Evolutionary conservation across 2,797 vertebrate species (phyloP).

Genomic region (Tenualosa thibaudeaui): DNA sequence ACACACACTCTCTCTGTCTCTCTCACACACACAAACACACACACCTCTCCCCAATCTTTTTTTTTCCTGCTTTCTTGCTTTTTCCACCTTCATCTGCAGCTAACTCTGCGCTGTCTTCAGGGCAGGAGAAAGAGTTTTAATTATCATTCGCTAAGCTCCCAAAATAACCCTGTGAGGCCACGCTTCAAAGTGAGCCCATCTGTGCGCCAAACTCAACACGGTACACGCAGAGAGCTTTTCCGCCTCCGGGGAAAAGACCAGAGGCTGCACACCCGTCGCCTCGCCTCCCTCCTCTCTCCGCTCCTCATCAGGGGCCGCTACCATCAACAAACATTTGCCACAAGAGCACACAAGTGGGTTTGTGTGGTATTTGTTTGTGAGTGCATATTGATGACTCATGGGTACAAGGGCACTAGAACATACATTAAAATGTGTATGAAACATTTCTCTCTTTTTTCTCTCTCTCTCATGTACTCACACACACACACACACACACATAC

Average conservation of each 20-base stretch:
- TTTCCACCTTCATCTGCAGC: constrained; percentile 19
- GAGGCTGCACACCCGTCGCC: background rate
- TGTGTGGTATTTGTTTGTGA: background rate
- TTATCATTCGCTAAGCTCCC: constrained; percentile 23
- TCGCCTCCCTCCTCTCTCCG: too few relatives aligned
- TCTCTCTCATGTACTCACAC: background rate
- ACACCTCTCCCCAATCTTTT: background rate
- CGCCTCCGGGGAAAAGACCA: constrained; percentile 19
- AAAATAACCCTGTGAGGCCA: constrained; percentile 31
- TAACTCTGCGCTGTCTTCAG: background rate
- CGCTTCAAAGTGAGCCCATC: constrained; percentile 38
- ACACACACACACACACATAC: background rate
- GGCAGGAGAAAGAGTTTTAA: constrained; percentile 20
- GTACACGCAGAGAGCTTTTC: constrained; percentile 34
- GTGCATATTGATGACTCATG: background rate
- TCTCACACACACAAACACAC: too few relatives aligned
- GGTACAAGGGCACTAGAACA: background rate
- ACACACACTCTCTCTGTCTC: background rate
- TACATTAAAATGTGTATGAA: background rate
- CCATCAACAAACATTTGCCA: constrained; percentile 36
- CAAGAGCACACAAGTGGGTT: background rate
- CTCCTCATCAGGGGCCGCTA: background rate
- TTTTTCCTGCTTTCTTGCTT: background rate
- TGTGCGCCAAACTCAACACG: constrained; percentile 39
- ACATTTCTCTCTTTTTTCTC: background rate